A percentile compares a stretch with the other conserved stretches of the same genome.
These are phyloP conservation scores for Progne subis DNA, from an alignment of 2,113 vertebrate species.

Conservation along the genomic window DNA sequence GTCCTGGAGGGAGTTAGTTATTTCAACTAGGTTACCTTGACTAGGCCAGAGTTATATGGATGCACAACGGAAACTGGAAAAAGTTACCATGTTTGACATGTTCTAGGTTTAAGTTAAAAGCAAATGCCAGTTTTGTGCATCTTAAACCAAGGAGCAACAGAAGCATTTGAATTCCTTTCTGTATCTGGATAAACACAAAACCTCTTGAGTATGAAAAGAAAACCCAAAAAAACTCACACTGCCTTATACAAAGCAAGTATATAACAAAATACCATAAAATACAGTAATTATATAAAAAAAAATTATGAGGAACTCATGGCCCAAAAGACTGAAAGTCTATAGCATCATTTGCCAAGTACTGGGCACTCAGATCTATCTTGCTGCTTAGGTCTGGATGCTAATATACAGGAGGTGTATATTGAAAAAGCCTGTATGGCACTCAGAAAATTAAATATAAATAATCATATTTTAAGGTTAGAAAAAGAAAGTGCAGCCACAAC, in stretches of 20 bases:
- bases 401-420: rapidly evolving
- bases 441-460: neutral
- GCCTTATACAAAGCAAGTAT: neutral
- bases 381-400: neutral
- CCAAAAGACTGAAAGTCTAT: neutral
- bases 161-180: neutral
- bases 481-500: neutral
- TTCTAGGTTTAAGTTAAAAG: neutral
- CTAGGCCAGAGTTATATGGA: neutral
- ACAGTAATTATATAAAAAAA: neutral
- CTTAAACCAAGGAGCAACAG: neutral
- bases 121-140: neutral
- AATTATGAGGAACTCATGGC: neutral
- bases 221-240: neutral
- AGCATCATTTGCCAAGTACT: neutral
- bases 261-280: neutral
- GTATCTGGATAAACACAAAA: neutral
- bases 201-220: neutral
- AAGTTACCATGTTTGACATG: neutral
- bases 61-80: neutral
- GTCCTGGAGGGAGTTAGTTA: neutral
- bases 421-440: neutral
- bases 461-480: neutral
- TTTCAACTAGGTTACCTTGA: neutral
- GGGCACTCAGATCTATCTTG: neutral